A percentile compares a stretch with the other conserved stretches of the same genome.
Evolutionary conservation across 2,888 invertebrate species (phyloP).

Genomic region (Polyploca ridens): DNA sequence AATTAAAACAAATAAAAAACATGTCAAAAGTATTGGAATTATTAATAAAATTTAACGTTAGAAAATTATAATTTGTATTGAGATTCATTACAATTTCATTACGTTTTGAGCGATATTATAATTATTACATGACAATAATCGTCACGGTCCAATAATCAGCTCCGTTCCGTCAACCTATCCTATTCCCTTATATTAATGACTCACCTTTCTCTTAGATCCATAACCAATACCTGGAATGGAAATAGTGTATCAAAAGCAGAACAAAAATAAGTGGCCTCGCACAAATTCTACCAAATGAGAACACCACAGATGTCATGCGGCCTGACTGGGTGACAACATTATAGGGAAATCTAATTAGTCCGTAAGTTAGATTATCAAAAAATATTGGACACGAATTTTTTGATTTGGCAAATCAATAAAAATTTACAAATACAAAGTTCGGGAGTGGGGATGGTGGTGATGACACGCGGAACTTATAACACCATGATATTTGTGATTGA

Average conservation of each 20-base stretch:
- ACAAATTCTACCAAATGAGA: too few relatives aligned
- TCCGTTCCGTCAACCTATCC: slow-evolving; percentile 26
- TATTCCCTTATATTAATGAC: slow-evolving; percentile 48
- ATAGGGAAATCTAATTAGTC: too few relatives aligned
- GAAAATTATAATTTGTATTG: slow-evolving; percentile 28
- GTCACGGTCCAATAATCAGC: slow-evolving; percentile 31
- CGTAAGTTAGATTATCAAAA: too few relatives aligned
- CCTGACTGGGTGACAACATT: too few relatives aligned
- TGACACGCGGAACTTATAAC: too few relatives aligned
- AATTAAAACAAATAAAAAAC: slow-evolving; percentile 20
- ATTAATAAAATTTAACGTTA: slow-evolving; percentile 19
- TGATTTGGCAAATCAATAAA: too few relatives aligned
- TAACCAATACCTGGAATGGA: slow-evolving; percentile 57
- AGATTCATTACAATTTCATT: slow-evolving; percentile 41
- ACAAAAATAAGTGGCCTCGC: background rate
- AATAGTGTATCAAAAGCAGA: slow-evolving; percentile 7
- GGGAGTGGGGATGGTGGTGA: too few relatives aligned
- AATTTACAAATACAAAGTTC: too few relatives aligned
- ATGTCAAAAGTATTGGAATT: slow-evolving; percentile 43
- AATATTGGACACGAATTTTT: too few relatives aligned
- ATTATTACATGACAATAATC: slow-evolving; percentile 28
- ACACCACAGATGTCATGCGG: too few relatives aligned
- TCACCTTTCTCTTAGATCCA: slow-evolving; percentile 54
- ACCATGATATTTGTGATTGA: too few relatives aligned
- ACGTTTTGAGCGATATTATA: slow-evolving; percentile 66